Evolutionary conservation across 2,113 vertebrate genomes (phyloP), one percentile per base, ranked within the genome.

Genomic region (Catagonus wagneri): DNA sequence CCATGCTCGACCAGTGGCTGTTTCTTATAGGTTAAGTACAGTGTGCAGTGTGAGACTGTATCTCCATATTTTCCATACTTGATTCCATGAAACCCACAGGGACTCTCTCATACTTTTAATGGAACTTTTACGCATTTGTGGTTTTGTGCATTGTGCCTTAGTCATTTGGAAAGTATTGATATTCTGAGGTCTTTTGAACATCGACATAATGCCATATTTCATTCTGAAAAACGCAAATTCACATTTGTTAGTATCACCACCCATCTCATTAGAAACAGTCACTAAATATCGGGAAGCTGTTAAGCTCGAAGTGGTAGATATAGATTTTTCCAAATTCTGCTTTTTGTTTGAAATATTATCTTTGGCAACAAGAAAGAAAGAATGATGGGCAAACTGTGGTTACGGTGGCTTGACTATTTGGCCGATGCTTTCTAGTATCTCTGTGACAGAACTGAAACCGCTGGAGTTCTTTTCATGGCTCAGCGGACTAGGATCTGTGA

Each of bases 201-300:
- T 96, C 76, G 86, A 68, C 14, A 80, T 81, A n/a, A 89, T 87
- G 83, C 25, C 61, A 16, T 15, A 12, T 39, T n/a, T 84, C 61
- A 75, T 61, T 32, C 39, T 7, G 14, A 5, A 54, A 19, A 17
- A 78, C 44, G 3, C 1, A 68, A 36, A 74, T 39, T 95, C 54
- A 87, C 52, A 50, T 83, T 56, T 75, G n/a, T 87, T 44, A 44
- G 54, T 50, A 25, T 93, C 14, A 63, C 34, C 29, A 87, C 68
- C n/a, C 3, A 2, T 68, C 25, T 79, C 63, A 87, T 54, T 68
- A 58, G 63, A 63, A 60, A 52, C 75, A 50, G 65, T 32, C 44
- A 83, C 10, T 58, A 58, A 29, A 22, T 76, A 32, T 10, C 44
- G 22, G 50, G 58, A 90, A 56, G 66, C 65, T 74, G 14, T 54